Evolutionary conservation across 2,797 vertebrate genomes (phyloP).

Genomic region (Sebastes oblongus): DNA sequence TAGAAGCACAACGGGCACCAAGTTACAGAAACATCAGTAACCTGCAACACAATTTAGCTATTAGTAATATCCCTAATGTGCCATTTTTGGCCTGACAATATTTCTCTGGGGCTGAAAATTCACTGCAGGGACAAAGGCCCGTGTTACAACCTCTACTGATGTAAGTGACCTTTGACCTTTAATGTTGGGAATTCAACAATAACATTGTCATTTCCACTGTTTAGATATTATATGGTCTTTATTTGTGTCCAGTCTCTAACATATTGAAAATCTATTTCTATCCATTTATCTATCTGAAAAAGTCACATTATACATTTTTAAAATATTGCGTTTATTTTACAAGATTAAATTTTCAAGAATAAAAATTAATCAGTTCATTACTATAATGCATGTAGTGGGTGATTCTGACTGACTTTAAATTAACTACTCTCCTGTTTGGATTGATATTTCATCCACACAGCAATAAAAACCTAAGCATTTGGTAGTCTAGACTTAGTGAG

Average conservation of each 20-base stretch:
- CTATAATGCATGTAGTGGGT: constrained; percentile 22
- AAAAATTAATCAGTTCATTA: constrained; percentile 61
- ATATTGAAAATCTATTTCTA: not conserved
- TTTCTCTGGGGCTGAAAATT: too few species aligned
- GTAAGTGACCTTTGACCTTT: not conserved
- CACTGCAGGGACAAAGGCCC: too few species aligned
- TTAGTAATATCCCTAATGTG: not conserved
- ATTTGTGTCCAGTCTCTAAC: not conserved
- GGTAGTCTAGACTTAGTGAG: not conserved
- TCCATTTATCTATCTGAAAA: not conserved
- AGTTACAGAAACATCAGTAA: not conserved
- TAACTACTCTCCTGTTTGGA: constrained; percentile 2
- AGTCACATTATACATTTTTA: not conserved
- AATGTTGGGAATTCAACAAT: not conserved
- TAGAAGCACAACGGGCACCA: not conserved
- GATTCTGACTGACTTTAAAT: constrained; percentile 9
- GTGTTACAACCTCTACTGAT: not conserved
- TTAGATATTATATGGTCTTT: not conserved
- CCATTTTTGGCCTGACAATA: not conserved
- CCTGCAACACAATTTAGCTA: not conserved
- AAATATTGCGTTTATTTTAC: constrained; percentile 58
- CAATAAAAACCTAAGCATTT: not conserved
- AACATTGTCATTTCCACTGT: not conserved
- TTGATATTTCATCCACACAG: not conserved
- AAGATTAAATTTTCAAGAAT: constrained; percentile 63